Percentiles rank a stretch among this genome's conserved stretches.
Evolutionary conservation across 2,113 vertebrate species (phyloP).

Genomic region (Cavia porcellus): DNA sequence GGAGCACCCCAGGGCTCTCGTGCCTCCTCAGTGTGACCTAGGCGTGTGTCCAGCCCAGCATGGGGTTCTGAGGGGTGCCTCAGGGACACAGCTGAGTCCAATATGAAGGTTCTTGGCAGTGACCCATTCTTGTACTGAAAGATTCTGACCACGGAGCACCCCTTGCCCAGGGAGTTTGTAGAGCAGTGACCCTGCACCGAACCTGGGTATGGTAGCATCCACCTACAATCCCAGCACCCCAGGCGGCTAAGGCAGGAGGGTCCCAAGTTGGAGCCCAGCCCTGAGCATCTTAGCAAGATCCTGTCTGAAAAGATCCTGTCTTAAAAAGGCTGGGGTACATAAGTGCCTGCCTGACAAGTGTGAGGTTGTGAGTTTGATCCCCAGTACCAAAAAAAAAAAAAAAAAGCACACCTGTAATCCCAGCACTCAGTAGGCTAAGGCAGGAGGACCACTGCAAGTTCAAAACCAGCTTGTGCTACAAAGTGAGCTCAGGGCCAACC

Average conservation of each 20-base stretch:
- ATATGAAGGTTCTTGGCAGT: not conserved
- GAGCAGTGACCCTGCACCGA: not conserved
- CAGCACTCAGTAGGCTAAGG: no score
- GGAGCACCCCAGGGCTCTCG: not conserved
- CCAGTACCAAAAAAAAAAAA: no score
- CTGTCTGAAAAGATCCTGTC: not conserved
- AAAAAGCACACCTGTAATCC: no score
- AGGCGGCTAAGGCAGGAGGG: not conserved
- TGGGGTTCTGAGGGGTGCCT: not conserved
- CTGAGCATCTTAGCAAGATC: not conserved
- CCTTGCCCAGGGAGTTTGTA: not conserved
- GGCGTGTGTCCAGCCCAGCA: not conserved
- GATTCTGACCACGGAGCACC: not conserved
- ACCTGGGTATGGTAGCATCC: not conserved
- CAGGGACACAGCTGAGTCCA: not conserved
- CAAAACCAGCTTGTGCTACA: no score
- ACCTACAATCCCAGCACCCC: not conserved
- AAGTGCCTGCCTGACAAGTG: no score
- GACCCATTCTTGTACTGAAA: not conserved
- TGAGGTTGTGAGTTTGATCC: no score
- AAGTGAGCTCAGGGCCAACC: no score
- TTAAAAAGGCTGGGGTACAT: not conserved
- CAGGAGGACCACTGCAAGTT: no score
- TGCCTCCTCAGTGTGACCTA: rapidly evolving
- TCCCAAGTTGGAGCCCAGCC: not conserved